Evolutionary conservation across 2,888 invertebrate genomes (phyloP).

Genomic region (Hirtodrosophila confusa): DNA sequence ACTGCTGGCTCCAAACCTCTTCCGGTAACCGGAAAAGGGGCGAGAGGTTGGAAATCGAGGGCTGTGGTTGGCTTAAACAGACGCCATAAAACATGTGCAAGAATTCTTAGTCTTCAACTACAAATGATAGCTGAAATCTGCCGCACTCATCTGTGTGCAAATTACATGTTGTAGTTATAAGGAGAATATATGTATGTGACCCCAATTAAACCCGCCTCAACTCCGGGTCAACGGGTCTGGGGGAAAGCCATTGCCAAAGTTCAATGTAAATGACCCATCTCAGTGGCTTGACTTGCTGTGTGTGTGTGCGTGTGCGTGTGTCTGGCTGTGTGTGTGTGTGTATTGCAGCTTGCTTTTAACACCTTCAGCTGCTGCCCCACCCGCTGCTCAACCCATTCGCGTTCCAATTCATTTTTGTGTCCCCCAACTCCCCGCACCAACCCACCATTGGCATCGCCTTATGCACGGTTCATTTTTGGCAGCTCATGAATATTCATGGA

Average conservation of each 20-base stretch:
- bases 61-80: too few species aligned
- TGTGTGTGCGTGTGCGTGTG: not conserved
- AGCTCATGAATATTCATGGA: constrained; percentile 83
- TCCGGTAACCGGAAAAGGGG: too few species aligned
- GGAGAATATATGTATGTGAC: not conserved
- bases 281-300: constrained; percentile 1
- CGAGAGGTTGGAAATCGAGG: too few species aligned
- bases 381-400: constrained; percentile 50
- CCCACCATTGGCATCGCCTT: constrained; percentile 39
- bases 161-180: not conserved
- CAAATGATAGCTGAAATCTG: not conserved
- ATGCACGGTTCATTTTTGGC: constrained; percentile 68
- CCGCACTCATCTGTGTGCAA: not conserved
- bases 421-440: not conserved
- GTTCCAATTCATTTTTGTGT: constrained; percentile 71
- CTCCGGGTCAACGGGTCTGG: not conserved
- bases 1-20: too few species aligned
- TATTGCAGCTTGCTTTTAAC: constrained; percentile 32
- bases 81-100: too few species aligned
- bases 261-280: constrained; percentile 18
- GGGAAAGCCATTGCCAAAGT: constrained; percentile 28
- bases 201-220: constrained; percentile 19
- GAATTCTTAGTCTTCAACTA: too few species aligned
- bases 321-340: constrained; percentile 1
- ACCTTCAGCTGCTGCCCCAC: constrained; percentile 29